These are phyloP conservation scores for Psix sp. DNA, from an alignment of 1,140 invertebrate species.

Conservation along the genomic window DNA sequence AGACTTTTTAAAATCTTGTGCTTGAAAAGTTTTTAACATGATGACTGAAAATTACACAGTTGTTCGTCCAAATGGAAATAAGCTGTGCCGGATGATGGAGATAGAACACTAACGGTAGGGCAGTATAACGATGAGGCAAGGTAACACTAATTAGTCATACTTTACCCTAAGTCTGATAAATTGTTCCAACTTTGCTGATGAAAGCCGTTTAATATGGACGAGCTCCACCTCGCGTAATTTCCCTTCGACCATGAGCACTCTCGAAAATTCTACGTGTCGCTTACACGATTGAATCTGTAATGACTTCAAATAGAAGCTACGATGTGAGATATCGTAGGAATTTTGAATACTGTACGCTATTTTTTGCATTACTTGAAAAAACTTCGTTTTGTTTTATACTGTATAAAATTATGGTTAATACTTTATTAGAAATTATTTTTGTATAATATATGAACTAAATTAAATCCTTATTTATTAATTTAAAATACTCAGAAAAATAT, in stretches of 20 bases:
- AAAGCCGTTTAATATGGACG: constrained; percentile 69
- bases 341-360: constrained; percentile 16
- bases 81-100: constrained; percentile 58
- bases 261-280: constrained; percentile 59
- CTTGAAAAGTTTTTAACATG: constrained; percentile 24
- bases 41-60: constrained; percentile 52
- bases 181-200: constrained; percentile 69
- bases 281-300: constrained; percentile 63
- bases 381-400: too few species aligned
- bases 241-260: constrained; percentile 55
- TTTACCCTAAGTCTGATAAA: constrained; percentile 70
- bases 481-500: too few species aligned
- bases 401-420: too few species aligned
- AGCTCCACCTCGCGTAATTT: constrained; percentile 59
- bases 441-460: too few species aligned
- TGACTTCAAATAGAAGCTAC: constrained; percentile 48
- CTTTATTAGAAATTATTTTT: too few species aligned
- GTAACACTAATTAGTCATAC: constrained; percentile 72
- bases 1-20: too few species aligned
- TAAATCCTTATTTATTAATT: too few species aligned
- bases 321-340: constrained; percentile 46
- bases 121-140: constrained; percentile 65
- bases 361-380: constrained; percentile 15
- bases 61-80: constrained; percentile 56
- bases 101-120: constrained; percentile 53